Conservation (phyloP, 2,113 vertebrate species). For the Heteronetta atricapilla region DNA sequence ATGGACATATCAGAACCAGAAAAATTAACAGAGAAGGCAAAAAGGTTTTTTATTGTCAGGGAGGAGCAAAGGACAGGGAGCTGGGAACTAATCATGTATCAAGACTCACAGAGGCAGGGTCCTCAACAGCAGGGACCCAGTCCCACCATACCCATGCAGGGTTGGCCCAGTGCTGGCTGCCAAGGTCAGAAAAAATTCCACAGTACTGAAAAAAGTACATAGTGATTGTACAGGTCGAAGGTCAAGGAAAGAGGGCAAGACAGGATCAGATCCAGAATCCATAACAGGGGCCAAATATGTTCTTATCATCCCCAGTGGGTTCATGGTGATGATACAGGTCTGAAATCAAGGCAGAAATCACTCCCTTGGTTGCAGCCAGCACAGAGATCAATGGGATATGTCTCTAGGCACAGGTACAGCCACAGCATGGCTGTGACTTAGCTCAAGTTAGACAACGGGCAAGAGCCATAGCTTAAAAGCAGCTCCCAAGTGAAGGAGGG, state of each 20-base stretch:
- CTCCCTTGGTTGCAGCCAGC: background rate
- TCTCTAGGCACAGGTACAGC: background rate
- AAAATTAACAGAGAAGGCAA: background rate
- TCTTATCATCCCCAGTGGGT: background rate
- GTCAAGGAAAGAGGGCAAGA: background rate
- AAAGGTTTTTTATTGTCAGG: background rate
- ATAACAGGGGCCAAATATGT: background rate
- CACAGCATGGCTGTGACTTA: background rate
- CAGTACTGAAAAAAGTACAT: background rate
- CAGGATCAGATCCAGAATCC: background rate
- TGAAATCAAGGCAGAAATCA: background rate
- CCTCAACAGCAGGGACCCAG: background rate
- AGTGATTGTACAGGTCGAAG: background rate
- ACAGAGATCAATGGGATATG: background rate
- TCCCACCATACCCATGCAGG: background rate
- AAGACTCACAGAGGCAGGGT: background rate
- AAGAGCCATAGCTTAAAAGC: background rate
- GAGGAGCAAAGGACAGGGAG: background rate
- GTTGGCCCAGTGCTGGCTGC: background rate
- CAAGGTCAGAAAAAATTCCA: background rate
- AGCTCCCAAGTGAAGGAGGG: background rate
- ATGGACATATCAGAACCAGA: background rate
- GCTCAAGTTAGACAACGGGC: background rate
- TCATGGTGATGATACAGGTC: background rate
- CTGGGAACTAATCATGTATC: background rate